Base-by-base conservation (phyloP, 1,140 invertebrate species). In the Euura saliciscinereae region DNA sequence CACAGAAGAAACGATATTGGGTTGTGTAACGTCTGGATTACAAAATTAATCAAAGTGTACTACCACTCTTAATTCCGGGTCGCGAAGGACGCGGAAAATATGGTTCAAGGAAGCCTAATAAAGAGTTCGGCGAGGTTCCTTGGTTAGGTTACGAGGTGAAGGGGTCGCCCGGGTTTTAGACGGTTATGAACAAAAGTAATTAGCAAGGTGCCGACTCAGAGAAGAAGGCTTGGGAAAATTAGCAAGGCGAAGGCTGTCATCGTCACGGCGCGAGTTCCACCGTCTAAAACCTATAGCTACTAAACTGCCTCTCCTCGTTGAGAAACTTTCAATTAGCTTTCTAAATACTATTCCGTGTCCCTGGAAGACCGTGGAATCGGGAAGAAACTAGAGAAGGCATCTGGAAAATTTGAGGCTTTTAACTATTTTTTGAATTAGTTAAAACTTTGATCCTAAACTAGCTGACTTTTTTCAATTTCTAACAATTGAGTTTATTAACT, bases 141-240 rank as follows among this genome's bases (percentile, higher is more conserved):
- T 28, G 28, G 28, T 28, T 28, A 28, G 28, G 28, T 28, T 28
- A 28, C 28, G 28, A 28, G 28, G 28, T 28, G 28, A 28, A 28
- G 28, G 28, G 28, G 28, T 28, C 51, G 6, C 51, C 51, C 8
- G 51, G 51, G 28, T 28, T 28, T 28, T 28, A 28, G 28, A 59
- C 51, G 51, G 51, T 59, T 59, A 59, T 59, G 51, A 59, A 59
- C 51, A 59, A 59, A 59, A 59, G 51, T 59, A 59, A 59, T 59
- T 59, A 59, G 51, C 51, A 59, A 6, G 51, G 8, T 59, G 51
- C 51, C 51, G 51, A 8, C 8, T 8, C 6, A n/a, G 51, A 59
- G 13, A n/a, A 59, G 4, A n/a, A 59, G 13, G 51, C 51, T n/a
- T 59, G 8, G 51, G 51, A n/a, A 59, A 59, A 59, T 59, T 59